Percentiles rank a stretch among this genome's conserved stretches.
These are phyloP conservation scores for Pelagia noctiluca DNA, from an alignment of 30 jellyfish, hydroid and myxozoan species.

Conservation along the genomic window DNA sequence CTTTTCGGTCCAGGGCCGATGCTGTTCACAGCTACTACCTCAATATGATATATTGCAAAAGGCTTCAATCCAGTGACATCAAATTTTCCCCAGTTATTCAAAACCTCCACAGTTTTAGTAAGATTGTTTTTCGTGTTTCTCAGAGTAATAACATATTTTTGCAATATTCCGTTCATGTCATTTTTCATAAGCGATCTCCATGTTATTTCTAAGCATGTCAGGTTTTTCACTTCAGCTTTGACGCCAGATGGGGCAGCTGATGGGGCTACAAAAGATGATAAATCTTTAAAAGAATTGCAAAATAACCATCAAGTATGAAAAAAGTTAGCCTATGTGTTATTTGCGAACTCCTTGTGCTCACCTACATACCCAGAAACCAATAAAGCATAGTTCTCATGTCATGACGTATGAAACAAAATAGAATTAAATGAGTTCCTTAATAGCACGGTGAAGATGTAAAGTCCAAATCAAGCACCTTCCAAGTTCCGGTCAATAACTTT, in stretches of 20 bases:
- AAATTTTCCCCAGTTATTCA: background rate
- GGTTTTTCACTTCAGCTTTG: background rate
- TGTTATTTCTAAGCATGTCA: constrained; percentile 15
- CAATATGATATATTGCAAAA: constrained; percentile 44
- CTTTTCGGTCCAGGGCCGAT: constrained; percentile 47
- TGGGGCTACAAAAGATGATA: constrained; percentile 32
- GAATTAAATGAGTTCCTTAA: too few species aligned
- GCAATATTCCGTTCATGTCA: constrained; percentile 59
- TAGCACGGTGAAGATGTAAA: too few species aligned
- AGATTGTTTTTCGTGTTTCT: background rate
- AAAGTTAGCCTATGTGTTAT: too few species aligned
- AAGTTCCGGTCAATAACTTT: too few species aligned
- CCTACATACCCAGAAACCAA: too few species aligned
- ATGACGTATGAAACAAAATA: too few species aligned
- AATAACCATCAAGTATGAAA: too few species aligned
- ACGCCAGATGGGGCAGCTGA: constrained; percentile 48
- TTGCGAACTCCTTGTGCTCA: too few species aligned
- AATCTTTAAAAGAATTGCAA: too few species aligned
- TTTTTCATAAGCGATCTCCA: constrained; percentile 54
- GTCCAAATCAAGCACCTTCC: too few species aligned
- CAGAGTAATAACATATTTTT: background rate
- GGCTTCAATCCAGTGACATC: constrained; percentile 43
- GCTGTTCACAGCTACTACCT: constrained; percentile 62
- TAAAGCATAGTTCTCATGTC: too few species aligned
- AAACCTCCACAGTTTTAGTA: background rate